Conservation (phyloP, 2,888 invertebrate species). For the Sycophila texana region DNA sequence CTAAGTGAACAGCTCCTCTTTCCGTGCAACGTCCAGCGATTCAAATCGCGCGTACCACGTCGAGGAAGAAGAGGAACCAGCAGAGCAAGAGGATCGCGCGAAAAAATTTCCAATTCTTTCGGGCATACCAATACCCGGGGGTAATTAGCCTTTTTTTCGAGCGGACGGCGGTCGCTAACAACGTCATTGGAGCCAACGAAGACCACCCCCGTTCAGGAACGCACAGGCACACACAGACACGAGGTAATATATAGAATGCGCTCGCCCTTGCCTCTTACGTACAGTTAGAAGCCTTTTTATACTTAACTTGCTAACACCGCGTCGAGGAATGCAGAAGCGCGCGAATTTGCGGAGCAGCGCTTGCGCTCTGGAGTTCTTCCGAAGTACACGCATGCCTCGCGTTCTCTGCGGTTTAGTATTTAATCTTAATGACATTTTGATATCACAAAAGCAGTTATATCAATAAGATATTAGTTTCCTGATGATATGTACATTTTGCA, state of each 20-base stretch:
- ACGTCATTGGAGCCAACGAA: constrained; percentile 62
- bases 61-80: background rate
- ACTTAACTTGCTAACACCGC: background rate
- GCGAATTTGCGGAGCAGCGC: no score
- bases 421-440: no score
- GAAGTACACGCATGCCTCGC: no score
- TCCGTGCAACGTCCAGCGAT: background rate
- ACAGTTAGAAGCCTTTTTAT: background rate
- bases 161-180: constrained; percentile 63
- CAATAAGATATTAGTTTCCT: no score
- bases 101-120: constrained; percentile 59
- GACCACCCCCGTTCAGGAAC: constrained; percentile 68
- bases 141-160: constrained; percentile 60
- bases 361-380: no score
- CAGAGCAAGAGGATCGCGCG: constrained; percentile 51
- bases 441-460: no score
- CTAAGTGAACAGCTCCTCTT: background rate
- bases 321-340: no score
- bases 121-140: constrained; percentile 9
- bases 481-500: no score
- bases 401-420: no score
- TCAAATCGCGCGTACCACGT: background rate
- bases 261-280: background rate
- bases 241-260: constrained; percentile 15
- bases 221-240: constrained; percentile 26